Percentiles rank a stretch among this genome's conserved stretches.
Evolutionary conservation across 2,113 vertebrate genomes (phyloP).

Genomic region (Megaleporinus macrocephalus): DNA sequence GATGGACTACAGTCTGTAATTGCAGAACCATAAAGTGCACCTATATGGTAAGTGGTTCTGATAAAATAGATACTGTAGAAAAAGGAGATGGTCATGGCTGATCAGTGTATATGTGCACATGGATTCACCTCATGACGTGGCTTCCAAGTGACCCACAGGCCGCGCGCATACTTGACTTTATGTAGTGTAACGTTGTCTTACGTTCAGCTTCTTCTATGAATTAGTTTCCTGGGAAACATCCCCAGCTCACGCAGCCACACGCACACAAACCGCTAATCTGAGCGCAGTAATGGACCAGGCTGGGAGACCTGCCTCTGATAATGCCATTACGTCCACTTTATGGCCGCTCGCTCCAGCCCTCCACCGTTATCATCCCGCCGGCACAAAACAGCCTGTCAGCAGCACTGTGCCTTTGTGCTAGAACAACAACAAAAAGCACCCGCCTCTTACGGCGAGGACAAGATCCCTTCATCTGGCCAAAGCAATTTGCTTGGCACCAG

Average conservation of each 20-base stretch:
- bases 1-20: no score
- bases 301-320: constrained; percentile 61
- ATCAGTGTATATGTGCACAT: no score
- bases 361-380: constrained; percentile 45
- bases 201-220: constrained; percentile 25
- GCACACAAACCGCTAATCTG: constrained; percentile 34
- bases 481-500: constrained; percentile 36
- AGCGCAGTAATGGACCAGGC: constrained; percentile 51
- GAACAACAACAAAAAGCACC: constrained; percentile 39
- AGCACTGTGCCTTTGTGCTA: constrained; percentile 34
- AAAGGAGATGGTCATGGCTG: no score
- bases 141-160: neutral
- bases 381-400: constrained; percentile 46
- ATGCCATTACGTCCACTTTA: constrained; percentile 70
- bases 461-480: constrained; percentile 35
- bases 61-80: no score
- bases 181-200: neutral
- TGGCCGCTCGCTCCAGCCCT: constrained; percentile 50
- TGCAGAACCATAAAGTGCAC: no score
- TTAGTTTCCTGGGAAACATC: constrained; percentile 46
- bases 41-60: no score
- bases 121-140: no score
- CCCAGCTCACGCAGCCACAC: constrained; percentile 3
- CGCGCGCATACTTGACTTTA: neutral
- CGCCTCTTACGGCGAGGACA: constrained; percentile 20